phyloP scores from a whole-genome alignment of 2,113 vertebrate species.

The Lipophrys pholis region DNA sequence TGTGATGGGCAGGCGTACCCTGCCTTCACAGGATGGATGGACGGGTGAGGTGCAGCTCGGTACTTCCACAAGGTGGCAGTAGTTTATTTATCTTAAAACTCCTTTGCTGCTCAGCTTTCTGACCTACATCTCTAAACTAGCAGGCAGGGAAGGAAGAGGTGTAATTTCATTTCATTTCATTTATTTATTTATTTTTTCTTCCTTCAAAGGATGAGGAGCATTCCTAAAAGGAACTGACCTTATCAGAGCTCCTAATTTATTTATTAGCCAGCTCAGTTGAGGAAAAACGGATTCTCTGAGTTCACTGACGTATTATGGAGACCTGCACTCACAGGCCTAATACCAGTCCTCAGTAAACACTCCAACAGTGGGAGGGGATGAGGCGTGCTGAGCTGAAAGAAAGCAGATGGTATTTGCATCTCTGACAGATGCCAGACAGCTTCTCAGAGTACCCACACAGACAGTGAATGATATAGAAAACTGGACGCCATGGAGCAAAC shows the following conservation, averaged over 20 bases:
- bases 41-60: too few relatives aligned
- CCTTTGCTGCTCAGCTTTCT: slow-evolving; percentile 65
- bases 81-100: slow-evolving; percentile 32
- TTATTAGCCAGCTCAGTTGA: slow-evolving; percentile 38
- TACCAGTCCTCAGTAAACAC: slow-evolving; percentile 50
- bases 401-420: slow-evolving; percentile 77
- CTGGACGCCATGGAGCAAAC: slow-evolving; percentile 12
- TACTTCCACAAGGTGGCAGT: slow-evolving; percentile 73
- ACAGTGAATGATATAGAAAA: slow-evolving; percentile 40
- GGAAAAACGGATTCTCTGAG: slow-evolving; percentile 27
- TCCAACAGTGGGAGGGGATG: slow-evolving; percentile 58
- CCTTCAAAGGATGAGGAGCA: too few relatives aligned
- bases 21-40: too few relatives aligned
- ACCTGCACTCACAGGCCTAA: slow-evolving; percentile 19
- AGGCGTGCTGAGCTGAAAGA: slow-evolving; percentile 61
- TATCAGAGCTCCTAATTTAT: slow-evolving; percentile 58
- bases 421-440: slow-evolving; percentile 61
- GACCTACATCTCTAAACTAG: slow-evolving; percentile 78
- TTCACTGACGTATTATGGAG: slow-evolving; percentile 2
- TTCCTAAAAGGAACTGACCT: slow-evolving; percentile 37
- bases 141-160: slow-evolving; percentile 51
- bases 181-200: too few relatives aligned
- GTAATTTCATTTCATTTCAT: slow-evolving; percentile 30
- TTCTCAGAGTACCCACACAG: slow-evolving; percentile 44
- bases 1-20: too few relatives aligned